Percentiles rank a stretch among this genome's conserved stretches.
These are phyloP conservation scores for Galago senegalensis DNA, from an alignment of 2,797 vertebrate genomes.

Conservation along the genomic window DNA sequence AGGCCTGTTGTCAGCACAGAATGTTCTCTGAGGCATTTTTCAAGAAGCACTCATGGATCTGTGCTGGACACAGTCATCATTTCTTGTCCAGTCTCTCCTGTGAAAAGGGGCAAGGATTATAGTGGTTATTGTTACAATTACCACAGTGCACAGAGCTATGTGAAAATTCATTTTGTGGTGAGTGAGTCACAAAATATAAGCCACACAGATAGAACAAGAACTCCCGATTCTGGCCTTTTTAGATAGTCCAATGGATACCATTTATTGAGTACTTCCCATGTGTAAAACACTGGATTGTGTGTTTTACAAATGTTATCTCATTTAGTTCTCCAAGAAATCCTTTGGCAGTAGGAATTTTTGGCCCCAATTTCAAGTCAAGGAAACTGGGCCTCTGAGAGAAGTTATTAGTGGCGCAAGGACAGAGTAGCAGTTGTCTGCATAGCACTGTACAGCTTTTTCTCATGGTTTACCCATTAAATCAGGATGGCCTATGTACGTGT, in stretches of 20 bases:
- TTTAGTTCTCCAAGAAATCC: constrained; percentile 6
- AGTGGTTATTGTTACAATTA: constrained; percentile 8
- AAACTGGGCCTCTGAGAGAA: neutral
- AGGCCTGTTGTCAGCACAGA: constrained; percentile 3
- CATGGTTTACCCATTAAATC: neutral
- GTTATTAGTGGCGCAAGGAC: neutral
- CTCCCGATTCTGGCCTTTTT: neutral
- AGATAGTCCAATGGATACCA: neutral
- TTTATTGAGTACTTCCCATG: neutral
- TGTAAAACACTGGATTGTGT: neutral
- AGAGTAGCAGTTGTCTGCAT: neutral
- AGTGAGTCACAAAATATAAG: neutral
- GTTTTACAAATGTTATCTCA: neutral
- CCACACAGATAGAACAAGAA: neutral
- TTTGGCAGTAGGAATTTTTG: neutral
- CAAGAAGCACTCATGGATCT: neutral
- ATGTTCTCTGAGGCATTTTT: constrained; percentile 37
- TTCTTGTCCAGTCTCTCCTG: constrained; percentile 35
- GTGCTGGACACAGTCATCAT: neutral
- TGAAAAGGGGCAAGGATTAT: constrained; percentile 3
- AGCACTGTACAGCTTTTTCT: neutral
- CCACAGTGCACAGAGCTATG: neutral
- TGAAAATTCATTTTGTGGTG: neutral
- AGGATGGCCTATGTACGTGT: neutral
- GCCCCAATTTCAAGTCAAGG: neutral